phyloP scores from a whole-genome alignment of 2,888 invertebrate species.

The Lymantria dispar region DNA sequence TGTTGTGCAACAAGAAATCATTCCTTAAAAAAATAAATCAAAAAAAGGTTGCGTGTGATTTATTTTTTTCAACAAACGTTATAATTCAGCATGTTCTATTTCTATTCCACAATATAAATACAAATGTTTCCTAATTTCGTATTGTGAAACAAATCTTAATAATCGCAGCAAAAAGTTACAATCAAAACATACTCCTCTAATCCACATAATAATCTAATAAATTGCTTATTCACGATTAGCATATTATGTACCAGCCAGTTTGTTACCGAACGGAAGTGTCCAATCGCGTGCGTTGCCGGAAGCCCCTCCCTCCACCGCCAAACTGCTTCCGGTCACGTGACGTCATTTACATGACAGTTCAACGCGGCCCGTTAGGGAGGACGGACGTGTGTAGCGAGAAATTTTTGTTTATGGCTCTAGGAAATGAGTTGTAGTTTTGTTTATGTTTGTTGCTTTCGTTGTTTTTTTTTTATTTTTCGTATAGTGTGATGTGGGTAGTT shows the following conservation, averaged over 20 bases:
- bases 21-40: too few species aligned
- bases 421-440: constrained; percentile 54
- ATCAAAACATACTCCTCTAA: constrained; percentile 44
- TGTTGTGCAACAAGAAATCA: too few species aligned
- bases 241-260: constrained; percentile 72
- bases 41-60: too few species aligned
- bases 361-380: constrained; percentile 49
- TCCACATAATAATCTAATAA: constrained; percentile 70
- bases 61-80: too few species aligned
- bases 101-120: too few species aligned
- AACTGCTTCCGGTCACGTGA: constrained; percentile 81
- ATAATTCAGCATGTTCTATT: too few species aligned
- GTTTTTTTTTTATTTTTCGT: constrained; percentile 32
- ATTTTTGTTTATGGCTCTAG: constrained; percentile 58
- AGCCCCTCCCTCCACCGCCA: constrained; percentile 65
- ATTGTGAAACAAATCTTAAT: too few species aligned
- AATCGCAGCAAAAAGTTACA: too few species aligned
- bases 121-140: too few species aligned
- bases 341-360: constrained; percentile 80
- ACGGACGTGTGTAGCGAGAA: constrained; percentile 52
- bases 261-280: constrained; percentile 77
- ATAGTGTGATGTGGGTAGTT: constrained; percentile 14
- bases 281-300: constrained; percentile 79
- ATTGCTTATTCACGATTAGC: constrained; percentile 78
- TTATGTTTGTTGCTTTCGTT: constrained; percentile 18